Base-by-base conservation (phyloP, 1,140 invertebrate species). In the Trialeurodes vaporariorum region DNA sequence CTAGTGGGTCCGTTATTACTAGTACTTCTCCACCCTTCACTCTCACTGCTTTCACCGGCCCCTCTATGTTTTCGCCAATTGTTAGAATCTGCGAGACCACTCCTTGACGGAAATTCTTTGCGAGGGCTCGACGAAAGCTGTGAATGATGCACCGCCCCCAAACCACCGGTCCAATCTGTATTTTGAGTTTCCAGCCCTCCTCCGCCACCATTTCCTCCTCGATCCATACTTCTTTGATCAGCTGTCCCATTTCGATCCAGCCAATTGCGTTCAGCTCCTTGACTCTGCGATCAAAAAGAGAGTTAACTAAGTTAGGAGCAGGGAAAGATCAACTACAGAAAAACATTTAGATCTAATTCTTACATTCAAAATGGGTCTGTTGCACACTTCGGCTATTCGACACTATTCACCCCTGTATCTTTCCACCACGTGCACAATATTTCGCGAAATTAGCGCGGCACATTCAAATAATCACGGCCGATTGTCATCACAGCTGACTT, bases 41-140 rank as follows among this genome's bases (percentile, higher is more conserved):
- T 49, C 5, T 49, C 34, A 49, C 34, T 49, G 34, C 34, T 84
- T 71, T 86, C 81, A 68, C 80, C 79, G 71, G 79, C 77, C 67
- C 76, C 70, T 64, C 84, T 77, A 72, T 81, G 80, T 70, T 85
- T 75, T 71, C 85, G 76, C 85, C 85, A 85, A 76, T 86, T 86
- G 62, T 77, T 82, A 77, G 82, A 68, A 70, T 83, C 85, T 75
- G 82, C 81, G 77, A 82, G 81, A 12, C 79, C 71, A 34, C 74
- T 17, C 79, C 81, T 27, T 82, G 77, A 25, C 5, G 34, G 34
- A 49, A 49, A 49, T 17, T 49, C 34, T 17, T 49, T 49, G 17
- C 34, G 34, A 49, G 34, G 34, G 34, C 34, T 49, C 34, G 34
- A 49, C 34, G 34, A 49, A 49, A 49, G 34, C 34, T 49, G 34